Evolutionary conservation across 2,888 invertebrate genomes (phyloP).

Genomic region (Acrobasis consociella): DNA sequence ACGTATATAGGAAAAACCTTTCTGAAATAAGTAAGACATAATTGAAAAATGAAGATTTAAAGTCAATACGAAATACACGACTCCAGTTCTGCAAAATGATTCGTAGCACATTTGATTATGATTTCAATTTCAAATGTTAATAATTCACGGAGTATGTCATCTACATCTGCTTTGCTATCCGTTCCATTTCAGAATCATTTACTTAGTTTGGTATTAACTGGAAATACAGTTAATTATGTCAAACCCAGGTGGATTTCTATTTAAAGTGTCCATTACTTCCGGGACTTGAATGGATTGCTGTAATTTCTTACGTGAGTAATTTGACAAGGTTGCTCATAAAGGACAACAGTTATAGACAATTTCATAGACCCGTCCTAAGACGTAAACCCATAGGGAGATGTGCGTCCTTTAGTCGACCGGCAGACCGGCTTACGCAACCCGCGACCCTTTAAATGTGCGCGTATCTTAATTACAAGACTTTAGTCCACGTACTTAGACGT

Average conservation of each 20-base stretch:
- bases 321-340: neutral
- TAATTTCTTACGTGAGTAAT: constrained; percentile 6
- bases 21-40: too few relatives aligned
- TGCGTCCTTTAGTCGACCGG: neutral
- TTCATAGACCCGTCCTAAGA: constrained; percentile 3
- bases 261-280: neutral
- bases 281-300: constrained; percentile 2
- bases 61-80: neutral
- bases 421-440: constrained; percentile 3
- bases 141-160: constrained; percentile 9
- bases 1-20: too few relatives aligned
- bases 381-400: neutral
- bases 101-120: too few relatives aligned
- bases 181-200: too few relatives aligned
- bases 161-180: constrained; percentile 9
- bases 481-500: constrained; percentile 46
- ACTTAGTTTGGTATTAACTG: constrained; percentile 9
- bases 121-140: neutral
- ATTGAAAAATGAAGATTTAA: too few relatives aligned
- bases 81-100: neutral
- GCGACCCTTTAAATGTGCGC: constrained; percentile 33
- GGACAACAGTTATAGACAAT: constrained; percentile 10
- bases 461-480: constrained; percentile 45
- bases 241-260: neutral
- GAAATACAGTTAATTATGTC: constrained; percentile 3